Evolutionary conservation across 2,797 vertebrate genomes (phyloP).

Genomic region (Anisognathus igniventris): DNA sequence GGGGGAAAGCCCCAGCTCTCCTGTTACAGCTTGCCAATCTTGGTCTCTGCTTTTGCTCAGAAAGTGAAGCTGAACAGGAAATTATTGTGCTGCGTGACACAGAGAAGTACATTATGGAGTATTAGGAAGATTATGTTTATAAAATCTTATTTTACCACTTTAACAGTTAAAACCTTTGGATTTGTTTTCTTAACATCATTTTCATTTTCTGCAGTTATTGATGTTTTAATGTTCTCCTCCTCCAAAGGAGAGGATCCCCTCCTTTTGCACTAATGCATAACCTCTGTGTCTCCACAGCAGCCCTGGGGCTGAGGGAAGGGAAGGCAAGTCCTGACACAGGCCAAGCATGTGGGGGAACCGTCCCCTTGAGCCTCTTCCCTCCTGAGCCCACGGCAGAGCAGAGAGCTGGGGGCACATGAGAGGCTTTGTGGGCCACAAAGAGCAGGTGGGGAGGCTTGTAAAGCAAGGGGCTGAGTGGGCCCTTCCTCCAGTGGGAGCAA

Average conservation of each 20-base stretch:
- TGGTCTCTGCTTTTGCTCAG: constrained; percentile 33
- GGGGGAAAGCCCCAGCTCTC: not conserved
- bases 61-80: constrained; percentile 40
- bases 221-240: not conserved
- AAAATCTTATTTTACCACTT: constrained; percentile 35
- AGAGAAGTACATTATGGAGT: not conserved
- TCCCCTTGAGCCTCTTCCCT: not conserved
- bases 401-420: accelerated
- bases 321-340: not conserved
- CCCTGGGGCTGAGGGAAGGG: not conserved
- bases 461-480: not conserved
- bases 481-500: not conserved
- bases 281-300: not conserved
- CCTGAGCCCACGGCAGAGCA: accelerated
- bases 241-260: not conserved
- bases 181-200: not conserved
- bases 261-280: not conserved
- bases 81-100: not conserved
- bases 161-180: not conserved
- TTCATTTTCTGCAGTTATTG: not conserved
- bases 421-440: not conserved
- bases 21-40: not conserved
- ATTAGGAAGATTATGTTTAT: constrained; percentile 11
- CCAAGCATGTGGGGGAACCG: not conserved
- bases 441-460: not conserved